Percentiles rank a stretch among this genome's conserved stretches.
phyloP scores from a whole-genome alignment of 1,140 invertebrate genomes.

The Scaptomyza pallida region DNA sequence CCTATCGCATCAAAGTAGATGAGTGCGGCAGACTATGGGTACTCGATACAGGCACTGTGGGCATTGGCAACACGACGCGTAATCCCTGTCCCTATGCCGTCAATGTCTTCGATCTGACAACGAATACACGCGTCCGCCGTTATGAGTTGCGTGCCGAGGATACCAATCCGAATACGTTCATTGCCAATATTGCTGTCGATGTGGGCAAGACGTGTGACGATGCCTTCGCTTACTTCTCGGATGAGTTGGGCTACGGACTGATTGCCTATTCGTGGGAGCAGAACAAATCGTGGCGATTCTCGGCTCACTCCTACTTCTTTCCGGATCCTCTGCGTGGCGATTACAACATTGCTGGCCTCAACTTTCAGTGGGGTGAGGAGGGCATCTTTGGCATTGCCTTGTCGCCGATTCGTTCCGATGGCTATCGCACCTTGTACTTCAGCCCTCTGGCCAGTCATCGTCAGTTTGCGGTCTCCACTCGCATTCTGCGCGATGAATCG shows the following conservation, averaged over 20 bases:
- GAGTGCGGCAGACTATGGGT: constrained; percentile 92
- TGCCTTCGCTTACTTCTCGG: constrained; percentile 91
- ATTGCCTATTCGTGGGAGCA: constrained; percentile 90
- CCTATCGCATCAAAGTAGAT: constrained; percentile 90
- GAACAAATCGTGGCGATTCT: constrained; percentile 91
- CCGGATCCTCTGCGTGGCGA: constrained; percentile 91
- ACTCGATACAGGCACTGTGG: constrained; percentile 91
- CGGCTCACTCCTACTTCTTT: constrained; percentile 89
- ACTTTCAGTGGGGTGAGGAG: constrained; percentile 92
- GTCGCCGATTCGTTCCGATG: constrained; percentile 87
- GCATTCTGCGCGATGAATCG: constrained; percentile 88
- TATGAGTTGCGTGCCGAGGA: constrained; percentile 89
- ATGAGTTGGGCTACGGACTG: constrained; percentile 91
- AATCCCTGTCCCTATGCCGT: constrained; percentile 90
- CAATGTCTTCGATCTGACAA: constrained; percentile 90
- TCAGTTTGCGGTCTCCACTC: constrained; percentile 91
- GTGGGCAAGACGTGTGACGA: constrained; percentile 90
- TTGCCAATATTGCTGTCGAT: constrained; percentile 92
- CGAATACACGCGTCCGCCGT: constrained; percentile 88
- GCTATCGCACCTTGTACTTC: constrained; percentile 90
- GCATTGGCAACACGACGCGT: constrained; percentile 89
- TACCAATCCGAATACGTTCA: constrained; percentile 90
- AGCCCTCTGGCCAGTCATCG: constrained; percentile 90
- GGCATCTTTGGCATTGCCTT: constrained; percentile 92
- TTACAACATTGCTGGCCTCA: constrained; percentile 90